Evolutionary conservation across 2,113 vertebrate genomes (phyloP).

Genomic region (Ptilonorhynchus violaceus): DNA sequence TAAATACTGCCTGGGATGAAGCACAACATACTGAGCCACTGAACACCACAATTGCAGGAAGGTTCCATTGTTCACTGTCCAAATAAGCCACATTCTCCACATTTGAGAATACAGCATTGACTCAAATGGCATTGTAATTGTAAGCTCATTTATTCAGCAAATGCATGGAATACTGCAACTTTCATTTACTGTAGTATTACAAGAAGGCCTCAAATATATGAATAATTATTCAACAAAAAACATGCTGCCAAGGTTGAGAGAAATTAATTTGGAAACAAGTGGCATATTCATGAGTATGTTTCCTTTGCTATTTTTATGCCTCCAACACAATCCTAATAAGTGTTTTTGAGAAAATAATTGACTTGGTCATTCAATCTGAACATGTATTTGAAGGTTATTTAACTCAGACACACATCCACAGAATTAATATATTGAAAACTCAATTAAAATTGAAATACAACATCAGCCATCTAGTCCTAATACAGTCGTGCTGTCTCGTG

Average conservation of each 20-base stretch:
- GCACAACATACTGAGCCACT: neutral
- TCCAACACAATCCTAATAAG: conserved; percentile 58
- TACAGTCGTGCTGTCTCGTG: conserved; percentile 10
- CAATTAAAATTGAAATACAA: conserved; percentile 67
- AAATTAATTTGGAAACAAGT: conserved; percentile 63
- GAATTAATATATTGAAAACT: conserved; percentile 65
- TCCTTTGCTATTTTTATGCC: conserved; percentile 45
- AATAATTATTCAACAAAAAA: conserved; percentile 58
- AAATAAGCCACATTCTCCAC: neutral
- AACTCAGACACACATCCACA: conserved; percentile 38
- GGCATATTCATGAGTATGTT: conserved; percentile 56
- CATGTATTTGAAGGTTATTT: conserved; percentile 68
- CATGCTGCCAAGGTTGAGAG: conserved; percentile 30
- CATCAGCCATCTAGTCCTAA: conserved; percentile 46
- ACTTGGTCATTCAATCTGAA: conserved; percentile 66
- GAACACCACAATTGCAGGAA: neutral
- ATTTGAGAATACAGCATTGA: neutral
- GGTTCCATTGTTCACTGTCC: neutral
- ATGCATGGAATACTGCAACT: neutral
- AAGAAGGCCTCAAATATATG: neutral
- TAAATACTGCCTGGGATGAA: neutral
- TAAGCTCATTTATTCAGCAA: neutral
- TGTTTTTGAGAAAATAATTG: conserved; percentile 70
- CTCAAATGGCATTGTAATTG: neutral
- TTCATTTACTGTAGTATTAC: neutral